phyloP scores from a whole-genome alignment of 2,113 vertebrate species.

The Rhinolophus ferrumequinum region DNA sequence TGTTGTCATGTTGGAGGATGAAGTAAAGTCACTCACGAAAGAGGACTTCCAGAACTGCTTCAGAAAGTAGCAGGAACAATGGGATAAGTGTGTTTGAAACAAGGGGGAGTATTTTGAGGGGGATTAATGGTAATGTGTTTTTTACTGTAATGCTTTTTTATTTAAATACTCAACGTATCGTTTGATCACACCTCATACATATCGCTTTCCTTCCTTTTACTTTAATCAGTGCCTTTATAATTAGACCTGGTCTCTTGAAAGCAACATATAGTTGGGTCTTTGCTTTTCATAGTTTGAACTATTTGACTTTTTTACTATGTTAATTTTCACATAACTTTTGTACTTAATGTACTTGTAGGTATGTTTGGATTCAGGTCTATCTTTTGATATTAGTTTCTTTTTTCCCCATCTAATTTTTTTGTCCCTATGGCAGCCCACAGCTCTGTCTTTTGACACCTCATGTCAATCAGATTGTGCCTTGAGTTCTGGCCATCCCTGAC shows the following conservation, averaged over 20 bases:
- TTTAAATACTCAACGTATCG: no score
- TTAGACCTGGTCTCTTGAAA: not conserved
- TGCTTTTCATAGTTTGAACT: not conserved
- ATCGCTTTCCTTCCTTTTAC: not conserved
- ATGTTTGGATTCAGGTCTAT: not conserved
- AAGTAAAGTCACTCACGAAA: no score
- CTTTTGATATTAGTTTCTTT: not conserved
- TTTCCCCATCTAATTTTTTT: not conserved
- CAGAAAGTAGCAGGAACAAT: no score
- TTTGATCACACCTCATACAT: no score
- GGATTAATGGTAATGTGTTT: no score
- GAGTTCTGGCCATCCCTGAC: not conserved
- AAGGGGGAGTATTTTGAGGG: no score
- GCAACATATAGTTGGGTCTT: not conserved
- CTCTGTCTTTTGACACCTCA: not conserved
- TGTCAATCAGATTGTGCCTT: not conserved
- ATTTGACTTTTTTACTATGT: not conserved
- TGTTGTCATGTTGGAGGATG: no score
- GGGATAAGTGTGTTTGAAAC: no score
- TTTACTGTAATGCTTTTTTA: no score
- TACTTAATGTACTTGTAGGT: not conserved
- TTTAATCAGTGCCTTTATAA: not conserved
- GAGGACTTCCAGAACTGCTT: no score
- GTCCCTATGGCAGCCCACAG: not conserved
- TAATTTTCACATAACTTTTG: conserved; percentile 27